A percentile compares a stretch with the other conserved stretches of the same genome.
Conservation (phyloP, 2,797 vertebrate genomes). For the Rousettus madagascariensis region DNA sequence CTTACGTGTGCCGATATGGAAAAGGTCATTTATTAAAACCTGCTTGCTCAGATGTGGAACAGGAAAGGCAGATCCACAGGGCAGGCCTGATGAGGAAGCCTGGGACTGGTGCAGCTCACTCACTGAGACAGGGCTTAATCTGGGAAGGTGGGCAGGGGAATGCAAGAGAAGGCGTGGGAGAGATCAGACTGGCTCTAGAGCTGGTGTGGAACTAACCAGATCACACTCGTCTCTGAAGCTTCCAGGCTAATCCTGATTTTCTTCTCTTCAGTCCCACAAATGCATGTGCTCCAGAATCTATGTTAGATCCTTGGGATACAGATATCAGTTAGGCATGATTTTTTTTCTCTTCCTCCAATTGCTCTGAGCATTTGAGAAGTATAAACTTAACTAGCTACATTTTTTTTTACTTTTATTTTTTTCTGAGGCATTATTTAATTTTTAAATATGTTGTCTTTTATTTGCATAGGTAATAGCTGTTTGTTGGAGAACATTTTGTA, state of each 20-base stretch:
- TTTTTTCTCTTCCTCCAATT: neutral
- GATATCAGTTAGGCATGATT: neutral
- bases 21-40: neutral
- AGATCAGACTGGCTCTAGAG: neutral
- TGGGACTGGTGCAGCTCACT: accelerated
- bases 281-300: neutral
- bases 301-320: neutral
- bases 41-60: neutral
- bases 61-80: neutral
- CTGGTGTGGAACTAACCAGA: neutral
- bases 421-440: constrained; percentile 3
- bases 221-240: neutral
- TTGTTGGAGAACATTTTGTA: neutral
- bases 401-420: neutral
- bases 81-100: accelerated
- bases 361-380: neutral
- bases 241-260: neutral
- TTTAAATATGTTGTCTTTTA: constrained; percentile 27
- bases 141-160: too few relatives aligned
- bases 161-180: neutral
- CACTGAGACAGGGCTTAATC: accelerated
- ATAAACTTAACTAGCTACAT: neutral
- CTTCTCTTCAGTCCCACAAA: neutral
- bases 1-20: neutral
- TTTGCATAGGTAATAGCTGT: neutral